A percentile compares a stretch with the other conserved stretches of the same genome.
phyloP scores from a whole-genome alignment of 2,888 invertebrate genomes.

The Brachynemurus nebulosus region DNA sequence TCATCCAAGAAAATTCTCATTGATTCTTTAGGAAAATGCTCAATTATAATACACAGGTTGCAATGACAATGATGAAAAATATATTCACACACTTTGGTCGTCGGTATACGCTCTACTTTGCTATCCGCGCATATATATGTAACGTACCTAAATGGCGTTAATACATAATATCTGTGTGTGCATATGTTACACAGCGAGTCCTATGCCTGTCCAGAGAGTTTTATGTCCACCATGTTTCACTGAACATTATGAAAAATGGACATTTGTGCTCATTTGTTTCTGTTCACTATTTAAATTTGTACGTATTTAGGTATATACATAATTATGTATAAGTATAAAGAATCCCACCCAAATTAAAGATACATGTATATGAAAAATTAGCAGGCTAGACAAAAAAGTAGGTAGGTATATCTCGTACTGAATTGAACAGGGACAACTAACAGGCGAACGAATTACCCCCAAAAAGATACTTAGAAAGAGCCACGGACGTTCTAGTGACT shows the following conservation, averaged over 20 bases:
- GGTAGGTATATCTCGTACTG: too few species aligned
- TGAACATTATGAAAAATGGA: not conserved
- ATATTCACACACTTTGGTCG: conserved; percentile 15
- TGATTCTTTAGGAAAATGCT: too few species aligned
- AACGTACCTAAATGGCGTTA: not conserved
- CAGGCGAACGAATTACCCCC: too few species aligned
- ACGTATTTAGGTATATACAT: too few species aligned
- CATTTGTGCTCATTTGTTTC: not conserved
- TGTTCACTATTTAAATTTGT: not conserved
- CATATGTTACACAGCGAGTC: conserved; percentile 1
- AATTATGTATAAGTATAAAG: too few species aligned
- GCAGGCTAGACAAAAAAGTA: too few species aligned
- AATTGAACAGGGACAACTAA: too few species aligned
- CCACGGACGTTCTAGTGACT: too few species aligned
- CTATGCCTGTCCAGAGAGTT: not conserved
- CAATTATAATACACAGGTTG: conserved; percentile 21
- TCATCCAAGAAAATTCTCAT: too few species aligned
- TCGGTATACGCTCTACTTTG: not conserved
- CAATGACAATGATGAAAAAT: conserved; percentile 21
- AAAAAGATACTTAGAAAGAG: too few species aligned
- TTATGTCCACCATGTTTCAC: not conserved
- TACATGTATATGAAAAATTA: too few species aligned
- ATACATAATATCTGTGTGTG: not conserved
- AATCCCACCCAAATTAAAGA: too few species aligned
- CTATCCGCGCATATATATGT: not conserved